Evolutionary conservation across 2,888 invertebrate genomes (phyloP), one percentile per base, ranked within the genome.

Genomic region (Netelia melanura): DNA sequence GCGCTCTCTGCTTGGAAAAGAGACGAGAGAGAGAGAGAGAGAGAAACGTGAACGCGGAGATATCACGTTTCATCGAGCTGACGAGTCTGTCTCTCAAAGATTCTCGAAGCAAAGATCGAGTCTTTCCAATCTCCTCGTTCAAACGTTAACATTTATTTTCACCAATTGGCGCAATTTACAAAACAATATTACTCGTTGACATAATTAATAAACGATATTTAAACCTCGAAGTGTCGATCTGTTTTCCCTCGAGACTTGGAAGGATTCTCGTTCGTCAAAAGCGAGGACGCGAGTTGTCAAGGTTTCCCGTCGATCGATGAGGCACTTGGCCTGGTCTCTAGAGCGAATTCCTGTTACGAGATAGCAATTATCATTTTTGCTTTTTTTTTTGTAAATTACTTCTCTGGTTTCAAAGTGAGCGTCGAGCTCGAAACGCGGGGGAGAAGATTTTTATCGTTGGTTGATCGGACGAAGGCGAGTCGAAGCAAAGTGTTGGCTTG

Each of bases 291-390:
- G 38, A 38, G 38, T 56, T 58, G 58, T 67, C 67, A 38, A 44
- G 76, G 76, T 67, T 67, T 1, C 14, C 25, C 67, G 44, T 25
- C 43, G n/a, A 48, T 56, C 61, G 52, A 23, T 70, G 75, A 64
- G 38, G 11, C 38, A 38, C 38, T 54, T 68, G 70, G 65, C 61
- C 72, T 61, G 70, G 58, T 83, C 48, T 64, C 52, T 14, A 38
- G 61, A 52, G 54, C 48, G 25, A 17, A 68, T 79, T 67, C 62
- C 9, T 80, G 64, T 81, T 74, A 72, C 68, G 75, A 80, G 83
- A 79, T 68, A 75, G 44, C 58, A 65, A 83, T 83, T 80, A 68
- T 87, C 72, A 11, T 58, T 67, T 62, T 77, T 8, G 2, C 48
- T 67, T 48, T 48, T 67, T 48, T 48, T 6, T 38, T 38, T 38